Evolutionary conservation across 2,888 invertebrate genomes (phyloP).

Genomic region (Sturmia bella): DNA sequence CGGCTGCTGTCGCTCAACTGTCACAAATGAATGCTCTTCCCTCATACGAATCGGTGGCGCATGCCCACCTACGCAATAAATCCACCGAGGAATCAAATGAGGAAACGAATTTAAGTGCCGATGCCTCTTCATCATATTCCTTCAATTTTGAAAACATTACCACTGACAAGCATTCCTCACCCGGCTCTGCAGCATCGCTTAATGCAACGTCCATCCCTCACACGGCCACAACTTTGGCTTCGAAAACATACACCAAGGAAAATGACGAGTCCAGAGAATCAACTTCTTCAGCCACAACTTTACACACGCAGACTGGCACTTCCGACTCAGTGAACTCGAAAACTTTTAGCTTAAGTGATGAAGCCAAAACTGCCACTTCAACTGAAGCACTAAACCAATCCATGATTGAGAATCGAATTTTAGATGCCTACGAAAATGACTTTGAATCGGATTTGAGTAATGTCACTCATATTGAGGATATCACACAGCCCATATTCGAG

Average conservation of each 20-base stretch:
- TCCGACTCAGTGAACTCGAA: constrained; percentile 38
- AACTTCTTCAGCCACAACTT: constrained; percentile 8
- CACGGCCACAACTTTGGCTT: constrained; percentile 26
- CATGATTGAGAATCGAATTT: constrained; percentile 46
- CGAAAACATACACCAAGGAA: constrained; percentile 40
- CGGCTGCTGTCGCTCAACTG: constrained; percentile 62
- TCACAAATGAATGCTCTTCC: constrained; percentile 66
- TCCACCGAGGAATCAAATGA: constrained; percentile 38
- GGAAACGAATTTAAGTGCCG: constrained; percentile 57
- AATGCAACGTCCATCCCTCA: constrained; percentile 31
- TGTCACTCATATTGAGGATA: constrained; percentile 75
- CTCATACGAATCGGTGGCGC: constrained; percentile 48
- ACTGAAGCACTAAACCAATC: constrained; percentile 41
- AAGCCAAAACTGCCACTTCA: background rate
- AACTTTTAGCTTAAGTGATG: constrained; percentile 52
- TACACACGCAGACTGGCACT: background rate
- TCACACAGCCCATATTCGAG: constrained; percentile 76
- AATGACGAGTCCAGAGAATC: constrained; percentile 1
- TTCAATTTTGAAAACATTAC: constrained; percentile 69
- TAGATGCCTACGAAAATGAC: constrained; percentile 72
- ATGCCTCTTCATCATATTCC: constrained; percentile 66
- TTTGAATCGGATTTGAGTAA: constrained; percentile 71
- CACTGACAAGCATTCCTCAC: constrained; percentile 68
- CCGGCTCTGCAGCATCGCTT: constrained; percentile 54
- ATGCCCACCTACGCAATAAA: constrained; percentile 26